Base-by-base conservation (phyloP, 1,140 invertebrate species). In the Pseudomyrmex dendroicus region DNA sequence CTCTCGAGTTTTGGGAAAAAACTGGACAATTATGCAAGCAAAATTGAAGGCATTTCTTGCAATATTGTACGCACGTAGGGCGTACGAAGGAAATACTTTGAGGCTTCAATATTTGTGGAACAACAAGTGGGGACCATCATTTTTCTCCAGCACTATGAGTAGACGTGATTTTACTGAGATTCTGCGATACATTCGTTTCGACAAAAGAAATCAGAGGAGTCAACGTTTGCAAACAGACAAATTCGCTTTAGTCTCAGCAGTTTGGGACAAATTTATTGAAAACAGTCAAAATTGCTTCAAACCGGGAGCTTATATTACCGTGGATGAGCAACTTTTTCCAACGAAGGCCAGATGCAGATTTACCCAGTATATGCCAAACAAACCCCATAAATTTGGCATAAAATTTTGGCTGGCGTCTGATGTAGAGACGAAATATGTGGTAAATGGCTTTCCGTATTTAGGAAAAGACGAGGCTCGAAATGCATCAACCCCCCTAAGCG, bases 321-420 rank as follows among this genome's bases (percentile, higher is more conserved):
- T 88, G 48, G 91, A 92, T 86, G 90, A 94, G 82, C 92, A 93
- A 82, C 83, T 93, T 63, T 93, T 91, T 83, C 88, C 89, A 63
- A 25, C 61, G 4, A 66, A 77, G 35, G 52, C 73, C n/a, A 66
- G 73, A 17, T 77, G 62, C 54, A 64, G 63, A 59, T 78, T 67
- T 59, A 78, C 63, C 5, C 62, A 78, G 20, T 78, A 78, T 20
- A 78, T 78, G 89, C 90, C 17, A 88, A 93, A 87, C 89, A 91
- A 46, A 44, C 35, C 63, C 1, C 73, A 92, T 84, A 91, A 92
- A 84, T 92, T 91, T 89, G 90, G 86, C 35, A 88, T 91, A 70
- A 91, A 92, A 87, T 92, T 91, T 82, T 93, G 91, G 90, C 50
- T 93, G 63, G 88, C 89, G 15, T 85, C 84, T 59, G 82, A 74